phyloP scores from a whole-genome alignment of 2,888 invertebrate species.

The Apamea monoglypha region DNA sequence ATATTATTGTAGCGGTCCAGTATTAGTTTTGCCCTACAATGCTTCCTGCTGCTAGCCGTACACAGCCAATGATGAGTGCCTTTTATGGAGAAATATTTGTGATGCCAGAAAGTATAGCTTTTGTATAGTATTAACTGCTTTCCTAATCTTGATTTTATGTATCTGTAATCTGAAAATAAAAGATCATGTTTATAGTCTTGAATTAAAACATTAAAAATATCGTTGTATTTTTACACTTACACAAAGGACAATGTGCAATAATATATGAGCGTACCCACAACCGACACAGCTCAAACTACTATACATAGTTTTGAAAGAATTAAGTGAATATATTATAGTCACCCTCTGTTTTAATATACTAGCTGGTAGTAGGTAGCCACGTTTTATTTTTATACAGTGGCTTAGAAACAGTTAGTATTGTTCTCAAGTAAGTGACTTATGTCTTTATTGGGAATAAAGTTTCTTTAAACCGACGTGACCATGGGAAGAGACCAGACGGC shows the following conservation, averaged over 20 bases:
- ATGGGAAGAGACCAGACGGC: too few relatives aligned
- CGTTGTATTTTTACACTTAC: not conserved
- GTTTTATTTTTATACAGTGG: not conserved
- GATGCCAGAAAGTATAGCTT: constrained; percentile 30
- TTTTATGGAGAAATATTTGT: constrained; percentile 28
- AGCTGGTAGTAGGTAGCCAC: not conserved
- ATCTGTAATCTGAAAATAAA: constrained; percentile 34
- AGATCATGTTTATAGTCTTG: not conserved
- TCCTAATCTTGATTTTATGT: constrained; percentile 34
- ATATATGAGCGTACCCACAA: not conserved
- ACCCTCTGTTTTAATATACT: not conserved
- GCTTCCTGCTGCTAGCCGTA: constrained; percentile 28
- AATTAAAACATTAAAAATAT: too few relatives aligned
- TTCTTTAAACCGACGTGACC: too few relatives aligned
- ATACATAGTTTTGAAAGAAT: not conserved
- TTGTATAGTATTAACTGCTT: constrained; percentile 29
- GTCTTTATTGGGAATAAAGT: too few relatives aligned
- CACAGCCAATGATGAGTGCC: constrained; percentile 43
- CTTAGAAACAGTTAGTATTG: not conserved
- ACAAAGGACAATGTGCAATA: not conserved
- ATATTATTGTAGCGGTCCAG: constrained; percentile 25
- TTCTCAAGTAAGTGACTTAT: too few relatives aligned
- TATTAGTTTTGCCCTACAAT: constrained; percentile 30
- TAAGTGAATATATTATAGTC: not conserved
- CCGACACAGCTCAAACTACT: not conserved